These are phyloP conservation scores for Lophius americanus DNA, from an alignment of 2,797 vertebrate species.

Conservation along the genomic window DNA sequence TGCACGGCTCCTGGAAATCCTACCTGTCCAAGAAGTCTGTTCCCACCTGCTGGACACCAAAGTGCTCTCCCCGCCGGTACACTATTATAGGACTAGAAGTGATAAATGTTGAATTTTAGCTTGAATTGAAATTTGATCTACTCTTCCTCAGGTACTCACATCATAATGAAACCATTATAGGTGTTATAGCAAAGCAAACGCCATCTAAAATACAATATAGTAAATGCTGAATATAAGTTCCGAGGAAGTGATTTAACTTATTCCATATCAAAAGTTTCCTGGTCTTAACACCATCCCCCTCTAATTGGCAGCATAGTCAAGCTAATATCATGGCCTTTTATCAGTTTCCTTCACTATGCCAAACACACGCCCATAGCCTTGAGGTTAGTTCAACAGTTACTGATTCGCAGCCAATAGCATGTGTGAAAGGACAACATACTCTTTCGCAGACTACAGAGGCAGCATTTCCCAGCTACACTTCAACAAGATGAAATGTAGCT, in stretches of 20 bases:
- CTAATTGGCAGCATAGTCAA: slow-evolving; percentile 54
- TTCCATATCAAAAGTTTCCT: not conserved
- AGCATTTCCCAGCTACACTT: slow-evolving; percentile 59
- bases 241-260: slow-evolving; percentile 4
- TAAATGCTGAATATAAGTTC: not conserved
- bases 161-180: not conserved
- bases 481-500: slow-evolving; percentile 46
- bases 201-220: not conserved
- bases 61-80: slow-evolving; percentile 87
- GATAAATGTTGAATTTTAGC: slow-evolving; percentile 11
- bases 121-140: slow-evolving; percentile 11
- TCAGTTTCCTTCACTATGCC: slow-evolving; percentile 56
- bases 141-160: slow-evolving; percentile 9
- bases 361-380: slow-evolving; percentile 63
- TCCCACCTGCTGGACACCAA: slow-evolving; percentile 95
- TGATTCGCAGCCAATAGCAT: slow-evolving; percentile 61
- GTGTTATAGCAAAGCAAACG: slow-evolving; percentile 1
- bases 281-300: slow-evolving; percentile 14
- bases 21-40: slow-evolving; percentile 94
- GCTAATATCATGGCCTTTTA: slow-evolving; percentile 66
- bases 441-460: slow-evolving; percentile 55
- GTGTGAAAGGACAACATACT: slow-evolving; percentile 55
- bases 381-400: slow-evolving; percentile 70
- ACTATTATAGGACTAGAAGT: slow-evolving; percentile 27
- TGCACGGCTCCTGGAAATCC: slow-evolving; percentile 93